These are phyloP conservation scores for Parasteatoda tepidariorum DNA, from an alignment of 1,140 invertebrate species.

Conservation along the genomic window DNA sequence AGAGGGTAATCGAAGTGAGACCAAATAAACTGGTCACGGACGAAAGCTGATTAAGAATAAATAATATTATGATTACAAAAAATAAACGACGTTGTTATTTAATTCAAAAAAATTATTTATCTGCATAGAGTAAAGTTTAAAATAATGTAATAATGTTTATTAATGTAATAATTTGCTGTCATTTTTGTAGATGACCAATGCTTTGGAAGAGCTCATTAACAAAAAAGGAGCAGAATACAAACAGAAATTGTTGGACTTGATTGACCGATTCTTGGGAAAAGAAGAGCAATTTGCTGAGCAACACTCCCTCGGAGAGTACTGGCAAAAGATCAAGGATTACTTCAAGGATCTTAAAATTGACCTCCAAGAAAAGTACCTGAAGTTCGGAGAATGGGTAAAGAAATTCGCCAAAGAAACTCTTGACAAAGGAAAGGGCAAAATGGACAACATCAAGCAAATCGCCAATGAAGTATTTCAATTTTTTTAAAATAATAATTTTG, in stretches of 20 bases:
- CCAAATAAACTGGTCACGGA: too few species aligned
- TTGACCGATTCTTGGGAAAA: neutral
- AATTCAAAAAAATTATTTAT: too few species aligned
- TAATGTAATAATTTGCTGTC: too few species aligned
- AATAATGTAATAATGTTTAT: too few species aligned
- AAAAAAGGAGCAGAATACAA: neutral
- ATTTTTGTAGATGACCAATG: neutral
- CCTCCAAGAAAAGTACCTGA: neutral
- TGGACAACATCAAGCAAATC: neutral
- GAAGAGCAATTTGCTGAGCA: neutral
- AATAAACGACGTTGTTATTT: too few species aligned
- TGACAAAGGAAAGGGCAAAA: neutral
- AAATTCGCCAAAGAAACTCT: too few species aligned
- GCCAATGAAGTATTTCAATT: neutral
- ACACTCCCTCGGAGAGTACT: neutral
- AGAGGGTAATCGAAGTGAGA: too few species aligned
- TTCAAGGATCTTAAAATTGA: neutral
- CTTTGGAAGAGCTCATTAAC: neutral
- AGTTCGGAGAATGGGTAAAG: neutral
- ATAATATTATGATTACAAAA: too few species aligned
- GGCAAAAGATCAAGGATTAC: neutral
- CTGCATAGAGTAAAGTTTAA: too few species aligned
- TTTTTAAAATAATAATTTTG: neutral
- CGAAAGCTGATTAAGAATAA: too few species aligned
- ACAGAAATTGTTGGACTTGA: neutral